Percentiles rank a stretch among this genome's conserved stretches.
These are phyloP conservation scores for Drosophila tripunctata DNA, from an alignment of 2,888 invertebrate genomes.

Conservation along the genomic window DNA sequence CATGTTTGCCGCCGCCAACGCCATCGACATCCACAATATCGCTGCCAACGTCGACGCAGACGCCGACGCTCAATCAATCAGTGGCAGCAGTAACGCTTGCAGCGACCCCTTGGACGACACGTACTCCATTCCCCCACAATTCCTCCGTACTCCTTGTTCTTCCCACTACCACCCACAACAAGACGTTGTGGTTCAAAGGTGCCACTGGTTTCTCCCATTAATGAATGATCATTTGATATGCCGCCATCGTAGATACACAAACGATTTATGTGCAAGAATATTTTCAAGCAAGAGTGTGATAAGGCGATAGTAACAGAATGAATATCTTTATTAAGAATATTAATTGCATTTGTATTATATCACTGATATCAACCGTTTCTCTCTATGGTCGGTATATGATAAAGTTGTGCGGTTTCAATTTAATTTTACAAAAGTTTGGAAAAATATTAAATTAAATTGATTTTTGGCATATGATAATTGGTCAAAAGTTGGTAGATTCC, in stretches of 20 bases:
- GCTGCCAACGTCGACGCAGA: slow-evolving; percentile 29
- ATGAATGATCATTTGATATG: slow-evolving; percentile 67
- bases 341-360: too few species aligned
- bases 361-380: too few species aligned
- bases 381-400: too few species aligned
- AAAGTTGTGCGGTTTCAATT: too few species aligned
- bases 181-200: slow-evolving; percentile 68
- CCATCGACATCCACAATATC: slow-evolving; percentile 48
- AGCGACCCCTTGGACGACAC: slow-evolving; percentile 60
- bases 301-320: too few species aligned
- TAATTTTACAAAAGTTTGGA: too few species aligned
- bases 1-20: slow-evolving; percentile 77
- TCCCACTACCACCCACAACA: background rate
- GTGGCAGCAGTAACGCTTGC: slow-evolving; percentile 48
- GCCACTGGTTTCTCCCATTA: slow-evolving; percentile 62
- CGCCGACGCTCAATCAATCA: slow-evolving; percentile 65
- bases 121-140: slow-evolving; percentile 38
- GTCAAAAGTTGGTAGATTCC: too few species aligned
- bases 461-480: too few species aligned
- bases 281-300: too few species aligned
- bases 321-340: too few species aligned
- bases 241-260: slow-evolving; percentile 46
- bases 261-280: slow-evolving; percentile 45
- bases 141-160: too few species aligned
- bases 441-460: too few species aligned